Evolutionary conservation across 53 echinoderm and acorn worm genomes (phyloP).

Genomic region (Patiria pectinifera): DNA sequence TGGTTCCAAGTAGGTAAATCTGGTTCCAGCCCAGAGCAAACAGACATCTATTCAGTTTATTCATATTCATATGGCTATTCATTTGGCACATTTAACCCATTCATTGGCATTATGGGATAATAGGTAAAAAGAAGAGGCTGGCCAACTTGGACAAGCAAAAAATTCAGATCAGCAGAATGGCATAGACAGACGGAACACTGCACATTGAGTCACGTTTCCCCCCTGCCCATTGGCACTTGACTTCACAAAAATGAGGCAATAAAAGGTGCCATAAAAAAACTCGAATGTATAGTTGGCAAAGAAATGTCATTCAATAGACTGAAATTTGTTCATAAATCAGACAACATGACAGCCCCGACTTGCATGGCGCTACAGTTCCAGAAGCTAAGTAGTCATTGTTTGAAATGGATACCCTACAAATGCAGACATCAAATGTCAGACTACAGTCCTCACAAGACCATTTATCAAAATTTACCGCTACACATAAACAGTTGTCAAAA

Average conservation of each 20-base stretch:
- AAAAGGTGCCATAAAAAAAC: background rate
- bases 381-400: background rate
- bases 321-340: background rate
- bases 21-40: too few species aligned
- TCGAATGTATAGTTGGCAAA: background rate
- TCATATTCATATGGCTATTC: too few species aligned
- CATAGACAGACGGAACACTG: background rate
- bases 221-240: background rate
- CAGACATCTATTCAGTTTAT: too few species aligned
- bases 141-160: background rate
- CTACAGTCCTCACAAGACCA: background rate
- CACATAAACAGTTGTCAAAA: constrained; percentile 21
- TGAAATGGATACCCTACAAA: background rate
- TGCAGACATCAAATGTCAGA: background rate
- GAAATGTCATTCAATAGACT: background rate
- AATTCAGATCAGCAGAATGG: background rate
- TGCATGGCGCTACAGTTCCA: background rate
- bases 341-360: background rate
- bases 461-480: background rate
- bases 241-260: background rate
- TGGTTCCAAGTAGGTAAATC: too few species aligned
- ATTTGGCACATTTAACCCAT: too few species aligned
- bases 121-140: too few species aligned
- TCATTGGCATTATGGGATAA: too few species aligned
- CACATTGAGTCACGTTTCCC: background rate